Conservation (phyloP, 2,797 vertebrate species). For the Heteromormyrus szaboi region DNA sequence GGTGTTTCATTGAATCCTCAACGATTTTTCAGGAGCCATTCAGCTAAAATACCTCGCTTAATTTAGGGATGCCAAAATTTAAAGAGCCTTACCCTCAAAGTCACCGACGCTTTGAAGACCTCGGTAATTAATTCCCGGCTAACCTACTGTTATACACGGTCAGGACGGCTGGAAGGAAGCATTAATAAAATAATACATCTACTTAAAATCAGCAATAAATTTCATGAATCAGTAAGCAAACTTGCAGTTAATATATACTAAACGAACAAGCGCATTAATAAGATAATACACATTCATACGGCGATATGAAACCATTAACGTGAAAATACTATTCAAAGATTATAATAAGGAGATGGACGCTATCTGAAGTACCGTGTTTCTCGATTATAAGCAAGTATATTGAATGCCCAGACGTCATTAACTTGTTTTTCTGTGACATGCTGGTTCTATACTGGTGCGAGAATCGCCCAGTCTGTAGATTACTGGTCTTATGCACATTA, state of each 20-base stretch:
- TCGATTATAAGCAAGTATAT: background rate
- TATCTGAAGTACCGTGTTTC: background rate
- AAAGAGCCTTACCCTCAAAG: background rate
- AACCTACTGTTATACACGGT: background rate
- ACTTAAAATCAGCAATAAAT: background rate
- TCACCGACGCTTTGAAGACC: background rate
- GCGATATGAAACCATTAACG: background rate
- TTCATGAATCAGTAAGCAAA: background rate
- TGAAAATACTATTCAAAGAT: background rate
- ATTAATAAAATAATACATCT: background rate
- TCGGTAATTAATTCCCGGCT: background rate
- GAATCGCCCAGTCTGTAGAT: background rate
- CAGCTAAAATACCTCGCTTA: background rate
- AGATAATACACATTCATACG: background rate
- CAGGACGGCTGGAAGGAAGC: background rate
- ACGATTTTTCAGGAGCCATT: background rate
- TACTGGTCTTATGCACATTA: background rate
- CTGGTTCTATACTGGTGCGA: background rate
- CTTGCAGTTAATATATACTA: background rate
- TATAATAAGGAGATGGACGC: background rate
- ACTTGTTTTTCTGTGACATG: background rate
- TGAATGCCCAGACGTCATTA: background rate
- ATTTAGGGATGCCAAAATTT: background rate
- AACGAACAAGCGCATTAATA: background rate
- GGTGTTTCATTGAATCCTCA: background rate